phyloP scores from a whole-genome alignment of 1,140 invertebrate species.

The Leptinotarsa texana region DNA sequence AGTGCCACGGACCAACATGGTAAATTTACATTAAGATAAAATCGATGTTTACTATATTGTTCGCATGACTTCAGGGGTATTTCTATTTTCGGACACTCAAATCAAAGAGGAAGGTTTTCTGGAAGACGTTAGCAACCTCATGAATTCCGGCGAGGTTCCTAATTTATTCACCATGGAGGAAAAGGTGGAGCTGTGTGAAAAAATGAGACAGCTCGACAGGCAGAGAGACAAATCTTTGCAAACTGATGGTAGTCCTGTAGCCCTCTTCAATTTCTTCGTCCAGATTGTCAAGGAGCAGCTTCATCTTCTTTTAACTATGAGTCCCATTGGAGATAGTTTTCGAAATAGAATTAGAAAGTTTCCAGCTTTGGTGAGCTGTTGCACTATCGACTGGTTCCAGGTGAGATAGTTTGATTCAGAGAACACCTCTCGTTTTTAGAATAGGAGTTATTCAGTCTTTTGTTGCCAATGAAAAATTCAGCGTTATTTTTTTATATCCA shows the following conservation, averaged over 20 bases:
- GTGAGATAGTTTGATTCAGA: slow-evolving; percentile 56
- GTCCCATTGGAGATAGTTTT: slow-evolving; percentile 85
- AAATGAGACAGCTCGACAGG: slow-evolving; percentile 89
- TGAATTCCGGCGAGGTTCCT: slow-evolving; percentile 93
- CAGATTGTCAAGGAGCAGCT: slow-evolving; percentile 88
- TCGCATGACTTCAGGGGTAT: slow-evolving; percentile 66
- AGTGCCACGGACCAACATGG: slow-evolving; percentile 82
- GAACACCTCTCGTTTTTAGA: too few relatives aligned
- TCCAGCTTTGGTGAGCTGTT: slow-evolving; percentile 93
- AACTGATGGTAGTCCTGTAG: slow-evolving; percentile 88
- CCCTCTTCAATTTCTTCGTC: slow-evolving; percentile 93
- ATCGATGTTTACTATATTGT: neutral
- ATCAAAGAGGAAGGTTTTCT: slow-evolving; percentile 93
- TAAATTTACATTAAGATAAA: neutral
- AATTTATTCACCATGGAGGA: slow-evolving; percentile 89
- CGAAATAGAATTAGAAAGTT: slow-evolving; percentile 89
- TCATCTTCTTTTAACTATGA: slow-evolving; percentile 91
- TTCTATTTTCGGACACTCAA: slow-evolving; percentile 68
- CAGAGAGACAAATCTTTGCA: slow-evolving; percentile 87
- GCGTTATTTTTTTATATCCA: too few relatives aligned
- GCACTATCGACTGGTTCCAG: slow-evolving; percentile 97
- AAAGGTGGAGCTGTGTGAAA: slow-evolving; percentile 90
- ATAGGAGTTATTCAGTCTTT: too few relatives aligned
- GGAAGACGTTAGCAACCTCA: slow-evolving; percentile 91
- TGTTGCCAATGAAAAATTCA: too few relatives aligned